These are phyloP conservation scores for Enteromius fasciolatus DNA, from an alignment of 2,797 vertebrate genomes.

Conservation along the genomic window DNA sequence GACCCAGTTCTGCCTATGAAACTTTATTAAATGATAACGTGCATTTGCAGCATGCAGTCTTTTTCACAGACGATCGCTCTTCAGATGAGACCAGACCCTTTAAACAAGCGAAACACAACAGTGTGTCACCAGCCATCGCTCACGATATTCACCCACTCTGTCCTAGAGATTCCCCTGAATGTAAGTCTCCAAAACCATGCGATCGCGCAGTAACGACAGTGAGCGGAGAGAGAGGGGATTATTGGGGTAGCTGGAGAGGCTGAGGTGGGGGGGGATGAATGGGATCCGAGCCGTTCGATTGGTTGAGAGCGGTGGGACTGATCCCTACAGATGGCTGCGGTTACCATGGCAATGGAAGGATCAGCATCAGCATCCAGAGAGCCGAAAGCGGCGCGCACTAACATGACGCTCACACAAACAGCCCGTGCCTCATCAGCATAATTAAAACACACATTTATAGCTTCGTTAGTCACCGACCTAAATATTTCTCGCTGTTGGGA, in stretches of 20 bases:
- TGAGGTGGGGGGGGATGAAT: constrained; percentile 15
- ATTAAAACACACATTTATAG: constrained; percentile 11
- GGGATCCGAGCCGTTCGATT: constrained; percentile 65
- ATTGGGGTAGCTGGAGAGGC: constrained; percentile 47
- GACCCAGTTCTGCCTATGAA: constrained; percentile 51
- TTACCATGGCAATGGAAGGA: constrained; percentile 71
- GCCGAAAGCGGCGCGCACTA: neutral
- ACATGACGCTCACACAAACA: constrained; percentile 14
- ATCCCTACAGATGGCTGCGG: constrained; percentile 76
- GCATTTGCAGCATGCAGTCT: neutral
- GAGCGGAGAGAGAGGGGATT: constrained; percentile 45
- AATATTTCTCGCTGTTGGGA: neutral
- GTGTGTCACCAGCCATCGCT: neutral
- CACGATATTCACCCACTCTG: constrained; percentile 22
- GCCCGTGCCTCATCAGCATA: constrained; percentile 39
- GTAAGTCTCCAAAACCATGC: constrained; percentile 12
- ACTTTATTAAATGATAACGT: constrained; percentile 13
- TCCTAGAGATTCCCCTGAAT: constrained; percentile 22
- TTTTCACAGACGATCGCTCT: constrained; percentile 16
- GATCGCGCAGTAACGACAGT: constrained; percentile 40
- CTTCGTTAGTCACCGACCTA: neutral
- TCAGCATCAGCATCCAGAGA: constrained; percentile 65
- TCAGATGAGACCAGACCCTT: constrained; percentile 2
- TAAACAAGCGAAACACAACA: constrained; percentile 6
- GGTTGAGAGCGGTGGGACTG: constrained; percentile 64